These are phyloP conservation scores for Cyanistes caeruleus DNA, from an alignment of 2,113 vertebrate genomes.

Conservation along the genomic window DNA sequence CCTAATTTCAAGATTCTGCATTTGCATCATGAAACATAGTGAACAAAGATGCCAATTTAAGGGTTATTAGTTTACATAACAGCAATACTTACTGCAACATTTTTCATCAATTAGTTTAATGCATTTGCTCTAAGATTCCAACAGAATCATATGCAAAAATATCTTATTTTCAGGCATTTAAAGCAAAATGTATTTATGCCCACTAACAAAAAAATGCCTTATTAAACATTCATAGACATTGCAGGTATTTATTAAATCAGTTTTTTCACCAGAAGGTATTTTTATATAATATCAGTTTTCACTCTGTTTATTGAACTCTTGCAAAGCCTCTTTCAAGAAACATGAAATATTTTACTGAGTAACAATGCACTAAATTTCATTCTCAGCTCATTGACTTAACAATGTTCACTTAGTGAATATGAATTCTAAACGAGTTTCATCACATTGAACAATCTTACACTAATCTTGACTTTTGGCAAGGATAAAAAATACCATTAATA, in stretches of 20 bases:
- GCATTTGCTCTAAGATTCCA: neutral
- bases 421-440: neutral
- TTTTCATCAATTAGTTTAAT: neutral
- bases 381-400: neutral
- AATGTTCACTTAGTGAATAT: neutral
- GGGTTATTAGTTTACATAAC: neutral
- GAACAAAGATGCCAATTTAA: neutral
- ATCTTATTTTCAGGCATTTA: neutral
- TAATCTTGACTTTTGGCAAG: neutral
- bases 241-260: neutral
- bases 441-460: neutral
- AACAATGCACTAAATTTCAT: neutral
- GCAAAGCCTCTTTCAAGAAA: constrained; percentile 6
- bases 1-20: neutral
- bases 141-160: neutral
- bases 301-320: neutral
- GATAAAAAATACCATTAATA: neutral
- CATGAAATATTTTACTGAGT: neutral
- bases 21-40: neutral
- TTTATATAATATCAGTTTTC: neutral
- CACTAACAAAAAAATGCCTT: neutral
- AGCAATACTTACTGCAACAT: neutral
- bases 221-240: neutral
- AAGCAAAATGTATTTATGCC: neutral
- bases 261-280: neutral